Evolutionary conservation across 1,140 invertebrate species (phyloP), one percentile per base, ranked within the genome.

Genomic region (Cotesia chilonis): DNA sequence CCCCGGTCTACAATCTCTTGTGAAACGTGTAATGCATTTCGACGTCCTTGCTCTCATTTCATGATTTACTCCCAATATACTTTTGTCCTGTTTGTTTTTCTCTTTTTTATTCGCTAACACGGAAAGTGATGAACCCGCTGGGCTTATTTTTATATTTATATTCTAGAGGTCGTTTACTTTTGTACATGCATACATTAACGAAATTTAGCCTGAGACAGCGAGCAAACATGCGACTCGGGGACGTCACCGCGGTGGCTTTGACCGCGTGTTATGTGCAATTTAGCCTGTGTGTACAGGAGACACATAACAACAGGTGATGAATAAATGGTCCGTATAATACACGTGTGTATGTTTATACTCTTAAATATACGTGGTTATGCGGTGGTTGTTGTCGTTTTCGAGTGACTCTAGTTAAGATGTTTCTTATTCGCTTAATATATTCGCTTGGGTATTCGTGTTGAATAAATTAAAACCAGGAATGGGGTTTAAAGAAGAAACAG

Each of bases 281-380:
- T 35, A 76, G 78, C 76, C 78, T 75, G 76, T 83, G 82, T 81
- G 82, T 83, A 79, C 81, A 82, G 77, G 77, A 79, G 81, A 80
- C 83, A 79, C 79, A 80, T 79, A 78, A 83, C 82, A 83, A 83
- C 82, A 83, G 82, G 82, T 84, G 83, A 83, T 79, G 78, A 68
- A 59, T 17, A 63, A 59, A 68, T 70, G 69, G 59, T 71, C 57
- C 9, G 17, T 59, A 10, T 59, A 59, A 59, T 17, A 59, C 57
- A 28, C 20, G 4, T 59, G 7, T 59, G 54, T 14, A 52, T 14
- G 57, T 59, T 59, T 59, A 9, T 59, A 3, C 4, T 20, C 57
- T 59, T 59, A 9, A 47, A 47, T 47, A 47, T 10, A 47, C 10
- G 17, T 17, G 17, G 17, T 17, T 17, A 17, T 17, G 17, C 0